These are phyloP conservation scores for Pelecanus crispus DNA, from an alignment of 2,113 vertebrate genomes.

Conservation along the genomic window DNA sequence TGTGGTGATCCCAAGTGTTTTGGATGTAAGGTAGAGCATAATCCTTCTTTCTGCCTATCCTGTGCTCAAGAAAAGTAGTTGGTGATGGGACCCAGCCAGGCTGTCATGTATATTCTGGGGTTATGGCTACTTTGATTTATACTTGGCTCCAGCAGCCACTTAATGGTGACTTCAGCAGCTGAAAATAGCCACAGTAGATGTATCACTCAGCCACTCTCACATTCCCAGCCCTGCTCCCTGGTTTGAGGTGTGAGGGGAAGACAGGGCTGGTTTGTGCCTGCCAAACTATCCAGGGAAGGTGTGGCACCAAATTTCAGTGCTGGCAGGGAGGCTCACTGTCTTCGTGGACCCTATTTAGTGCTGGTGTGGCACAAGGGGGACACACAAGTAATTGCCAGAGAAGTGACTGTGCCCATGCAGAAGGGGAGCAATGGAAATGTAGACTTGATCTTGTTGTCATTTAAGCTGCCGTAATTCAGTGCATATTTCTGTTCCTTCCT, in stretches of 20 bases:
- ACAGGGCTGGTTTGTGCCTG: not conserved
- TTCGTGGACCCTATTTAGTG: not conserved
- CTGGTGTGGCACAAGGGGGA: not conserved
- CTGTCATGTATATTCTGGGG: not conserved
- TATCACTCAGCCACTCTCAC: not conserved
- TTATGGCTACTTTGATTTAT: not conserved
- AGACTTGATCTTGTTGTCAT: not conserved
- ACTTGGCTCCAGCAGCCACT: not conserved
- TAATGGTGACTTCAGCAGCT: conserved; percentile 38
- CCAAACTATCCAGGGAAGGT: not conserved
- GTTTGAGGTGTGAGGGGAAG: not conserved
- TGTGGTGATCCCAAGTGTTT: not conserved
- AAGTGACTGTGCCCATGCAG: not conserved
- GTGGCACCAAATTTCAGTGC: not conserved
- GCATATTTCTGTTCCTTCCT: not conserved
- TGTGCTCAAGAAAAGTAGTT: not conserved
- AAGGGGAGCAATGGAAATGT: not conserved
- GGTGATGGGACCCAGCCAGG: not conserved
- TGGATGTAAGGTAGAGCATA: not conserved
- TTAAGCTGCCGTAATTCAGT: not conserved
- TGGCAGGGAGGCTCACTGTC: not conserved
- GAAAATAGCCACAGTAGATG: conserved; percentile 6
- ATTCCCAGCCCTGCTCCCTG: not conserved
- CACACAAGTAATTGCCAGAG: not conserved
- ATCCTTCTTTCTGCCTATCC: not conserved